Conservation (phyloP, 1,140 invertebrate genomes). For the Drusus annulatus region DNA sequence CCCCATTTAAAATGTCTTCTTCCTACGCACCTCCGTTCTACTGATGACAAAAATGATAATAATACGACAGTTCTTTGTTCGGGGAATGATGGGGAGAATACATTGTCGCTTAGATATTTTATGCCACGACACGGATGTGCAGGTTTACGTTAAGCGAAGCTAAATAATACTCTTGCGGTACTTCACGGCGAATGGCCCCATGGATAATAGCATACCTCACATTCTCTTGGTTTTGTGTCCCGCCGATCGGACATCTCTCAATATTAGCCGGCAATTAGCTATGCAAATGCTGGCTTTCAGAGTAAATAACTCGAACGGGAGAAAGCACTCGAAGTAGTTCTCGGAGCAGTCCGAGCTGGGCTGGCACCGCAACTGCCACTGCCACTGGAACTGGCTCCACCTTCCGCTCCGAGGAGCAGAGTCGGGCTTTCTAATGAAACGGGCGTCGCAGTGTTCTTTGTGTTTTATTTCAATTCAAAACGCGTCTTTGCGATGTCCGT, state of each 20-base stretch:
- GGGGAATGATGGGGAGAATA: too few relatives aligned
- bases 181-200: too few relatives aligned
- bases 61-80: not conserved
- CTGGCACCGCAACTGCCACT: not conserved
- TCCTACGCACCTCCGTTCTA: too few relatives aligned
- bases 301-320: slow-evolving; percentile 46
- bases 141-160: too few relatives aligned
- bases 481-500: not conserved
- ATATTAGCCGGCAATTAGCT: slow-evolving; percentile 52
- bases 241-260: slow-evolving; percentile 25
- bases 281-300: slow-evolving; percentile 49
- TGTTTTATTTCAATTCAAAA: slow-evolving; percentile 5
- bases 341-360: slow-evolving; percentile 18
- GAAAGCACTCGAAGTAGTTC: slow-evolving; percentile 23
- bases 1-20: too few relatives aligned
- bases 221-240: not conserved
- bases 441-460: not conserved
- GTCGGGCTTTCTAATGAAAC: slow-evolving; percentile 13
- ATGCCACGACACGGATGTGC: too few relatives aligned
- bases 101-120: too few relatives aligned
- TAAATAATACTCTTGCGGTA: too few relatives aligned
- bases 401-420: slow-evolving; percentile 7
- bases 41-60: too few relatives aligned
- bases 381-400: not conserved
- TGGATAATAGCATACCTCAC: not conserved